Conservation (phyloP, 2,888 invertebrate genomes). For the Empis livida region DNA sequence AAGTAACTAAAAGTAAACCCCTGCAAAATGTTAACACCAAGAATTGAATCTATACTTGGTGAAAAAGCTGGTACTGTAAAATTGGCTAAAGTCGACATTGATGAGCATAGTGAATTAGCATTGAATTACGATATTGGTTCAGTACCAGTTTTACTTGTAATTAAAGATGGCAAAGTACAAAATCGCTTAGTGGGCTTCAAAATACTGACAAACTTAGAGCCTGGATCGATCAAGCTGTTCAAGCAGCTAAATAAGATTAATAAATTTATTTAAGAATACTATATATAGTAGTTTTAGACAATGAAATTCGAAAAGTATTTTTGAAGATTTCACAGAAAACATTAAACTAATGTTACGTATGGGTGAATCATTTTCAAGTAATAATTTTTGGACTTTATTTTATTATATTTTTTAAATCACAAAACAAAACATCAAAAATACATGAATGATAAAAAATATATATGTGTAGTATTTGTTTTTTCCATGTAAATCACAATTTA, state of each 20-base stretch:
- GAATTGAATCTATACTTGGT: constrained; percentile 74
- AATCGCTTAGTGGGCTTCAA: constrained; percentile 77
- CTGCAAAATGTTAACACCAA: constrained; percentile 80
- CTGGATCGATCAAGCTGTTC: constrained; percentile 52
- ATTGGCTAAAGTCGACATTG: constrained; percentile 91
- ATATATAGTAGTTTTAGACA: too few species aligned
- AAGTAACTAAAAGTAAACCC: constrained; percentile 87
- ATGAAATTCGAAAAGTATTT: too few species aligned
- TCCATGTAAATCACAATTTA: too few species aligned
- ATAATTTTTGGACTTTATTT: too few species aligned
- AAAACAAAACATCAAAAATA: too few species aligned
- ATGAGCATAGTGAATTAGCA: constrained; percentile 81
- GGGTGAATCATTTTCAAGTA: too few species aligned
- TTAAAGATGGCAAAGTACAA: constrained; percentile 78
- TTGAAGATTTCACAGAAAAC: too few species aligned
- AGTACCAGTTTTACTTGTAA: constrained; percentile 80
- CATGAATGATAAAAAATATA: too few species aligned
- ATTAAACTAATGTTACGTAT: too few species aligned
- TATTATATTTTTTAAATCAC: too few species aligned
- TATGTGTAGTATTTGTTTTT: too few species aligned
- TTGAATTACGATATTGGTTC: constrained; percentile 78
- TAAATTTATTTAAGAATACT: too few species aligned
- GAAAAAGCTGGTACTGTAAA: constrained; percentile 72
- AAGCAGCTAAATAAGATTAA: constrained; percentile 5
- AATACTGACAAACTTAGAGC: constrained; percentile 81